Percentiles rank a stretch among this genome's conserved stretches.
These are phyloP conservation scores for Leucozona laternaria DNA, from an alignment of 2,888 invertebrate genomes.

Conservation along the genomic window DNA sequence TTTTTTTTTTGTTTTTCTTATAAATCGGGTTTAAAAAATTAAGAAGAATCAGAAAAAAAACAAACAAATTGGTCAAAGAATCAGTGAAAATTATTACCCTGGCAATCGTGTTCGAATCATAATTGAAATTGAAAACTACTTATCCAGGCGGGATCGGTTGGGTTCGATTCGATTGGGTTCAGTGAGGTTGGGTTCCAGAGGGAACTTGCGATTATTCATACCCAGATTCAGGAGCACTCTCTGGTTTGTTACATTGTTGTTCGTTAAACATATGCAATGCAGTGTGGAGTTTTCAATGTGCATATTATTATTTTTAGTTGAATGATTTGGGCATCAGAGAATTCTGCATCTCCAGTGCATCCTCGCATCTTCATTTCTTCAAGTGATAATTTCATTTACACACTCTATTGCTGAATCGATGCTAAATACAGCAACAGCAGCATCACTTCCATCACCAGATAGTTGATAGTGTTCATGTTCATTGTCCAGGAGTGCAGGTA, in stretches of 20 bases:
- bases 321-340: conserved; percentile 14
- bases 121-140: conserved; percentile 75
- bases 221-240: conserved; percentile 44
- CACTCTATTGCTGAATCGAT: conserved; percentile 53
- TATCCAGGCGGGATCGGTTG: conserved; percentile 42
- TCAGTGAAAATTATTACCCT: conserved; percentile 64
- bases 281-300: too few relatives aligned
- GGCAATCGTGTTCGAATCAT: conserved; percentile 72
- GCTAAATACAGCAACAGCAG: conserved; percentile 22
- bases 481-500: conserved; percentile 18
- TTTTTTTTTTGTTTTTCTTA: neutral
- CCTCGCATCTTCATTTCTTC: conserved; percentile 45
- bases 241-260: conserved; percentile 14
- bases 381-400: conserved; percentile 75
- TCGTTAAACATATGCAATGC: neutral
- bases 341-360: conserved; percentile 15
- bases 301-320: conserved; percentile 55
- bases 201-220: conserved; percentile 31
- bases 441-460: conserved; percentile 9
- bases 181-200: neutral
- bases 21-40: neutral
- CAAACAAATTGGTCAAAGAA: conserved; percentile 2
- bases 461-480: conserved; percentile 12
- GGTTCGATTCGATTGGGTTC: neutral
- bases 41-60: neutral